Percentiles rank a stretch among this genome's conserved stretches.
phyloP scores from a whole-genome alignment of 2,797 vertebrate species.

The Craterocephalus amniculus region DNA sequence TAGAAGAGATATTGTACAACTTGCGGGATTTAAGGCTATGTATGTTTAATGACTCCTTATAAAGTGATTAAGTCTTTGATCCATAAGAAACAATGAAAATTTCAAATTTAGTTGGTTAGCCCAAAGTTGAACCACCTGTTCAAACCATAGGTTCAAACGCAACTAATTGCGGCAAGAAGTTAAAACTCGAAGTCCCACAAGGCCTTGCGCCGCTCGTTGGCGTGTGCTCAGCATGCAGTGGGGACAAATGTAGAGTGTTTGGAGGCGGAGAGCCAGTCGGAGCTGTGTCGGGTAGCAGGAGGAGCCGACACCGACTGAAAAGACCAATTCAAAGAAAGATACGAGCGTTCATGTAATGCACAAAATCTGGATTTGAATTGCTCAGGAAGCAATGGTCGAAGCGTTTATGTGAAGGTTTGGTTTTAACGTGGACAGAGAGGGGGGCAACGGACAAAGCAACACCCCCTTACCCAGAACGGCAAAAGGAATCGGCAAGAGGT shows the following conservation, averaged over 20 bases:
- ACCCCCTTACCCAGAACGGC: background rate
- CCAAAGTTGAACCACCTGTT: background rate
- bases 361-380: background rate
- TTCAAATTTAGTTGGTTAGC: background rate
- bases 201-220: conserved; percentile 49
- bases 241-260: conserved; percentile 60
- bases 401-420: background rate
- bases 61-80: background rate
- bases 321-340: conserved; percentile 62
- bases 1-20: background rate
- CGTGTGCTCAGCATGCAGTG: conserved; percentile 63
- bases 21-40: background rate
- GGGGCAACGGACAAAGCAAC: conserved; percentile 30
- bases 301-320: conserved; percentile 67
- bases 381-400: conserved; percentile 9
- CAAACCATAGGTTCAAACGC: background rate
- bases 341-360: conserved; percentile 28
- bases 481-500: conserved; percentile 61
- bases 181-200: conserved; percentile 74
- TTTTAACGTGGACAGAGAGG: conserved; percentile 24
- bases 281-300: conserved; percentile 75
- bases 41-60: background rate
- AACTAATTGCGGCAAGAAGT: conserved; percentile 7
- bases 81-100: background rate
- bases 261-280: conserved; percentile 77